Evolutionary conservation across 1,140 invertebrate species (phyloP).

Genomic region (Dreissena rostriformis): DNA sequence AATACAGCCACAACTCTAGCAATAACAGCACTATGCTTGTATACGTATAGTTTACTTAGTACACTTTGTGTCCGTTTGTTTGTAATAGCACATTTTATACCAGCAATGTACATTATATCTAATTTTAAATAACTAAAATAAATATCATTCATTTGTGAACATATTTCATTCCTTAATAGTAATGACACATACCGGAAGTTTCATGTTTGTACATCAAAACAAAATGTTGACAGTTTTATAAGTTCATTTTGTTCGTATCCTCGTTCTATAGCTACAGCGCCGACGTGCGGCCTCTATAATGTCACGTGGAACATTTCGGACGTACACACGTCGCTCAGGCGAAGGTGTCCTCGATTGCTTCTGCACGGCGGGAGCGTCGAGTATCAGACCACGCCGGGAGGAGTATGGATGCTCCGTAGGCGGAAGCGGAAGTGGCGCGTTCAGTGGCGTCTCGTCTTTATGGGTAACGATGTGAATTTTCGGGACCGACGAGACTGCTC

Average conservation of each 20-base stretch:
- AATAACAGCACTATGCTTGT: no score
- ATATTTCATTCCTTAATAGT: background rate
- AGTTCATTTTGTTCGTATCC: conserved; percentile 71
- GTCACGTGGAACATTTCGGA: conserved; percentile 73
- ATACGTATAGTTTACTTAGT: no score
- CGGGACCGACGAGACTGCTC: conserved; percentile 59
- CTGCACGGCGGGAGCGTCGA: conserved; percentile 75
- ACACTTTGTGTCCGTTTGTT: background rate
- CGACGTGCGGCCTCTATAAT: conserved; percentile 72
- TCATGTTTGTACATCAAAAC: background rate
- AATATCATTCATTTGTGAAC: background rate
- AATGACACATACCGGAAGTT: background rate
- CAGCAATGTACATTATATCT: conserved; percentile 6
- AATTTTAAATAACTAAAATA: background rate
- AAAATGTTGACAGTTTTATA: background rate
- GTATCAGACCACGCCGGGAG: conserved; percentile 72
- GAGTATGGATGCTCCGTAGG: conserved; percentile 74
- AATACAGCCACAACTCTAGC: no score
- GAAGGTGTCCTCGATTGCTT: conserved; percentile 70
- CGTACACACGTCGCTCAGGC: conserved; percentile 73
- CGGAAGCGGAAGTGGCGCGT: conserved; percentile 70
- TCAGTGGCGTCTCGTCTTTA: conserved; percentile 62
- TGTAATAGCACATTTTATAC: background rate
- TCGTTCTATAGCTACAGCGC: conserved; percentile 66
- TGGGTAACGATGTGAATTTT: conserved; percentile 75